Base-by-base conservation (phyloP, 1,140 invertebrate species). In the Ladona fulva region DNA sequence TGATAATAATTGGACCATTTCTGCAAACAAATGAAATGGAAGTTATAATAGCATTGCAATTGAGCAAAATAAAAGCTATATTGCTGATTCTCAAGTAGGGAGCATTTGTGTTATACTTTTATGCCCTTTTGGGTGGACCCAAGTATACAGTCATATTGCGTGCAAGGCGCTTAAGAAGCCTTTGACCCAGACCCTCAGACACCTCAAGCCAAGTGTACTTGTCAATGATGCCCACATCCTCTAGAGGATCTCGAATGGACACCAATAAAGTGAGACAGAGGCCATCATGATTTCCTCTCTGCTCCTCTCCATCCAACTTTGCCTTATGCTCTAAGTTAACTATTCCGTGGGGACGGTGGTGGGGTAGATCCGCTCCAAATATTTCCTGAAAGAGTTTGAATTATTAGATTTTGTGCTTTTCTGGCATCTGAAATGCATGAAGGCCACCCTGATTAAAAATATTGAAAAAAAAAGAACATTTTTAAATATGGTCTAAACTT, bases 121-220 rank as follows among this genome's bases (percentile, higher is more conserved):
- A 66, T 66, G 52, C 52, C 12, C 52, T 66, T 22, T 66, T 66
- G 52, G 52, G 52, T 5, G 52, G 52, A 16, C 52, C 52, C 24
- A 96, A 84, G 76, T 90, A 90, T 80, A 96, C 87, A 66, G 92
- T 93, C 82, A 91, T 90, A 88, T 95, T 89, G 87, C 93, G 91
- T 80, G 90, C 86, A 82, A 93, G 86, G 80, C 91, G 88, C 16
- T 85, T 82, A 12, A 92, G 84, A n/a, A 97, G 83, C 80, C 86
- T 86, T 74, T 92, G 90, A 66, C 92, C 93, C 24, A 94, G 81
- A 11, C 90, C 88, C 79, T 89, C 87, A 19, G 90, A 88, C 11
- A 95, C 82, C 85, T 95, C 93, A 80, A 94, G 90, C 95, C 95
- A 97, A 29, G 92, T 90, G 84, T 94, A 97, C 84, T 95, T 96